A percentile compares a stretch with the other conserved stretches of the same genome.
Conservation (phyloP, 2,797 vertebrate species). For the Lepilemur septentrionalis region DNA sequence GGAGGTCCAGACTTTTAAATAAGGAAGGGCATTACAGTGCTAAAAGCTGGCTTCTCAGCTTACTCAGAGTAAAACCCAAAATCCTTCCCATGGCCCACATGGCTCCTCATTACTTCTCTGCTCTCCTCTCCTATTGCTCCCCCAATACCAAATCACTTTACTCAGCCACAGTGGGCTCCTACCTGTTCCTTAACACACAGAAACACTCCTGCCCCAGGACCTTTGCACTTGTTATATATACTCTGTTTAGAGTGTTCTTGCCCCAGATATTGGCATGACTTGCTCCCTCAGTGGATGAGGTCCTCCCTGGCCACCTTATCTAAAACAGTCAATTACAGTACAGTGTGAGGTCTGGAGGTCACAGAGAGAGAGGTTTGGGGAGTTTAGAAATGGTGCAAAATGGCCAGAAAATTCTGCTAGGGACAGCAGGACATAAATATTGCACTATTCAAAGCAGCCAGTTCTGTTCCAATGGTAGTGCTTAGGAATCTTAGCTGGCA, state of each 20-base stretch:
- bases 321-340: slow-evolving; percentile 17
- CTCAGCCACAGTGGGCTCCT: background rate
- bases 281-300: background rate
- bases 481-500: background rate
- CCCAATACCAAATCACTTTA: background rate
- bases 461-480: background rate
- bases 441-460: background rate
- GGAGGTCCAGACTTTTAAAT: background rate
- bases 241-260: background rate
- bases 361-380: background rate
- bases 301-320: background rate
- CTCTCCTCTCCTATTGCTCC: background rate
- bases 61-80: background rate
- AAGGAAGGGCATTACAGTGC: background rate
- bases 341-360: background rate
- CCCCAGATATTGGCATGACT: background rate
- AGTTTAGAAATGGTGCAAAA: background rate
- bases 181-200: background rate
- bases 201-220: background rate
- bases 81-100: background rate
- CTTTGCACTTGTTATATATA: background rate
- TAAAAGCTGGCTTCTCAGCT: background rate
- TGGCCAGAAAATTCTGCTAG: background rate
- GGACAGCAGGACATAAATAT: background rate
- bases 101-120: background rate